Evolutionary conservation across 1,140 invertebrate genomes (phyloP).

Genomic region (Formica exsecta): DNA sequence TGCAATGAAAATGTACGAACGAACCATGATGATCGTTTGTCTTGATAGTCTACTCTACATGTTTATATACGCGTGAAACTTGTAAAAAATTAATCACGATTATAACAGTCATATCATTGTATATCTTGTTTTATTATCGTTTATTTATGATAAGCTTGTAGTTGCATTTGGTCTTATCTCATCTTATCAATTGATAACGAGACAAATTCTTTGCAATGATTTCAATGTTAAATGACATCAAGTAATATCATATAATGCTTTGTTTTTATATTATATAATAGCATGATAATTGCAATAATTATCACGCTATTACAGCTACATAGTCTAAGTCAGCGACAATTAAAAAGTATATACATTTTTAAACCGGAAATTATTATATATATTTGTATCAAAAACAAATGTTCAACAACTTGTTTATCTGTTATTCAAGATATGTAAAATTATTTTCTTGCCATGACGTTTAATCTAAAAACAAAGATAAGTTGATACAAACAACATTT

Average conservation of each 20-base stretch:
- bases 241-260: no score
- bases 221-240: neutral
- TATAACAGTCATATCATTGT: neutral
- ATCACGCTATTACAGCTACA: neutral
- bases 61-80: slow-evolving; percentile 11
- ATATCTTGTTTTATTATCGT: neutral
- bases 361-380: neutral
- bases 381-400: neutral
- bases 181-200: neutral
- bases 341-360: neutral
- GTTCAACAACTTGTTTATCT: neutral
- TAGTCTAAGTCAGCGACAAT: neutral
- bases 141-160: neutral
- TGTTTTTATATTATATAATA: neutral
- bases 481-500: slow-evolving; percentile 2
- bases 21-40: slow-evolving; percentile 85
- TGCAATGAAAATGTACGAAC: neutral
- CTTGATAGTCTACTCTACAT: neutral
- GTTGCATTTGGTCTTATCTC: neutral
- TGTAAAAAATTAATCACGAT: slow-evolving; percentile 3
- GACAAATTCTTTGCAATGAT: neutral
- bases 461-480: neutral
- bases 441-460: neutral
- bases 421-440: neutral
- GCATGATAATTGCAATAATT: neutral